Base-by-base conservation (phyloP, 2,888 invertebrate species). In the Bhutanitis thaidina region DNA sequence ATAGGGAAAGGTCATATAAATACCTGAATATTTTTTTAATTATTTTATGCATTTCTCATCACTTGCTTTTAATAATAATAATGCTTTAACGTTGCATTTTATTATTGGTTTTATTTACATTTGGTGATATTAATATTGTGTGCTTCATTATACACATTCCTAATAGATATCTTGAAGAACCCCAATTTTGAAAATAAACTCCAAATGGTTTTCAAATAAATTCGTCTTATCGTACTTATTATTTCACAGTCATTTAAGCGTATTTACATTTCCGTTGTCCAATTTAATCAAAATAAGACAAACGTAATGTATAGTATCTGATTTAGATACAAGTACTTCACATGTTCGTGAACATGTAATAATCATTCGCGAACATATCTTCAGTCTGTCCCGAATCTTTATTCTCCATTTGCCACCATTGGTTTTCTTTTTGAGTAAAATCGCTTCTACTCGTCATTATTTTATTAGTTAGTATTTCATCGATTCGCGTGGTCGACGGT, bases 401-500 rank as follows among this genome's bases (percentile, higher is more conserved):
- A 47, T 63, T 64, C 2, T 34, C 34, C 12, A 34, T 34, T 34
- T 80, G 71, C 82, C 84, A 85, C 85, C 86, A 85, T 38, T 86
- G 82, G 50, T 83, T 84, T 51, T 85, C 85, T 36, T 84, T 85
- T 30, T 79, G 69, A 10, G 55, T 59, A 52, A 65, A 61, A 39
- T 75, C 73, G 13, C 27, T 57, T 43, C 58, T 64, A 10, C 65
- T 71, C 53, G 67, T 72, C 59, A 73, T 67, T 25, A 87, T 82
- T 58, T 90, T 90, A 79, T 87, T 87, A 49, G 90, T 84, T 47
- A 90, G 64, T 59, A 90, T 86, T 55, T 86, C 85, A 48, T 89
- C 86, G 15, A 90, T 81, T 3, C 80, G 73, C 5, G 88, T 85
- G 44, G 87, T 81, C 34, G 87, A 87, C 25, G 90, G 88, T 54